These are phyloP conservation scores for Elachura formosa DNA, from an alignment of 2,113 vertebrate species.

Conservation along the genomic window DNA sequence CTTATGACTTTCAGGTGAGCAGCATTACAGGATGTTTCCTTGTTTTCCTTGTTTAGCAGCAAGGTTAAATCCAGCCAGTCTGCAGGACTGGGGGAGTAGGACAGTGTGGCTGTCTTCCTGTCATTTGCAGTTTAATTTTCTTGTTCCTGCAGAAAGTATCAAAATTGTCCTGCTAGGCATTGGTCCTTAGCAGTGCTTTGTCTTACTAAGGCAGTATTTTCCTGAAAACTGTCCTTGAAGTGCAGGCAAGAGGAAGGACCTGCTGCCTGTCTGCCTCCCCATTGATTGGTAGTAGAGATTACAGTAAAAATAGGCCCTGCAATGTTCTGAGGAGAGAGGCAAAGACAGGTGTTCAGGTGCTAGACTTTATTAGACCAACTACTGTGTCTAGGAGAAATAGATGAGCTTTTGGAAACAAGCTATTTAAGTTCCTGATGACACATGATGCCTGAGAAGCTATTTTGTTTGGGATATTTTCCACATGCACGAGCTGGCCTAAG, in stretches of 20 bases:
- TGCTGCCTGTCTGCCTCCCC: background rate
- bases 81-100: background rate
- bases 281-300: background rate
- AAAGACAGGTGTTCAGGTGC: background rate
- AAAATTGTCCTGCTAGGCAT: background rate
- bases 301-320: background rate
- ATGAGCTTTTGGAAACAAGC: background rate
- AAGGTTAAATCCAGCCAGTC: background rate
- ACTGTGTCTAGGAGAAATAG: background rate
- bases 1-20: slow-evolving; percentile 92
- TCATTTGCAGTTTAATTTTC: slow-evolving; percentile 1
- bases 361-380: background rate
- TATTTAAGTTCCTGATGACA: background rate
- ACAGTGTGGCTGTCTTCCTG: background rate
- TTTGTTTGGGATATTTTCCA: background rate
- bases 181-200: background rate
- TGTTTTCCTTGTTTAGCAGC: background rate
- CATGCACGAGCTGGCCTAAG: background rate
- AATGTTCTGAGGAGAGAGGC: background rate
- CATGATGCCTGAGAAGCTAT: background rate
- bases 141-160: background rate
- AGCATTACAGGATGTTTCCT: background rate
- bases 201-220: background rate
- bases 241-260: background rate
- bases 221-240: background rate